phyloP scores from a whole-genome alignment of 1,140 invertebrate species.

The Drosophila kohkoa region DNA sequence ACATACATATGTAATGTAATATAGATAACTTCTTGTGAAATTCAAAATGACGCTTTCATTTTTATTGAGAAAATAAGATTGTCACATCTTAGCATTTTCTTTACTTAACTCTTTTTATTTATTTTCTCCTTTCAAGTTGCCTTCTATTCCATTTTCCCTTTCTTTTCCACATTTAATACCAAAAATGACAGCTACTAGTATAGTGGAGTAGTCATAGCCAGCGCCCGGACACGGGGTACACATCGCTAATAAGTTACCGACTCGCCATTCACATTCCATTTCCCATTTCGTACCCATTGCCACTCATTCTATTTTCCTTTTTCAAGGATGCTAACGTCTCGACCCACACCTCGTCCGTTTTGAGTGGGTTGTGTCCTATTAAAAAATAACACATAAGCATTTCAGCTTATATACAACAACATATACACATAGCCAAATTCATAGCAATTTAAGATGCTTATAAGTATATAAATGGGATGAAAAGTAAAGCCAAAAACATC shows the following conservation, averaged over 20 bases:
- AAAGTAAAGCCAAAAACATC: conserved; percentile 15
- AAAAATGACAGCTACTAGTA: conserved; percentile 1
- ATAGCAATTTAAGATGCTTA: neutral
- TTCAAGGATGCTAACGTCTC: conserved; percentile 13
- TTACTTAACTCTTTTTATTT: conserved; percentile 27
- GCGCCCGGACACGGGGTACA: conserved; percentile 22
- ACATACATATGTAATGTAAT: no score
- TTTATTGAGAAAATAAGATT: conserved; percentile 8
- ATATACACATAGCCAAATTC: neutral
- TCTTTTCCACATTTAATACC: conserved; percentile 3
- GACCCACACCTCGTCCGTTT: conserved; percentile 47
- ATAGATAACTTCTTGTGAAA: no score
- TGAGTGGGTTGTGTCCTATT: conserved; percentile 77
- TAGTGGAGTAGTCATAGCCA: conserved; percentile 19
- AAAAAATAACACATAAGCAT: conserved; percentile 61
- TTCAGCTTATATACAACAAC: neutral
- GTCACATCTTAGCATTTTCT: conserved; percentile 33
- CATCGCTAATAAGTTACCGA: conserved; percentile 11
- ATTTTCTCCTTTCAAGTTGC: no score
- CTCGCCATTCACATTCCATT: conserved; percentile 14
- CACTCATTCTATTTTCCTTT: conserved; percentile 7
- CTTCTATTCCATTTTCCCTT: conserved; percentile 2
- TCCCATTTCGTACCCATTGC: neutral
- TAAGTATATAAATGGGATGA: conserved; percentile 11
- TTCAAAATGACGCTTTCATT: no score